Evolutionary conservation across 2,888 invertebrate genomes (phyloP), one percentile per base, ranked within the genome.

Genomic region (Aleiodes leptofemur): DNA sequence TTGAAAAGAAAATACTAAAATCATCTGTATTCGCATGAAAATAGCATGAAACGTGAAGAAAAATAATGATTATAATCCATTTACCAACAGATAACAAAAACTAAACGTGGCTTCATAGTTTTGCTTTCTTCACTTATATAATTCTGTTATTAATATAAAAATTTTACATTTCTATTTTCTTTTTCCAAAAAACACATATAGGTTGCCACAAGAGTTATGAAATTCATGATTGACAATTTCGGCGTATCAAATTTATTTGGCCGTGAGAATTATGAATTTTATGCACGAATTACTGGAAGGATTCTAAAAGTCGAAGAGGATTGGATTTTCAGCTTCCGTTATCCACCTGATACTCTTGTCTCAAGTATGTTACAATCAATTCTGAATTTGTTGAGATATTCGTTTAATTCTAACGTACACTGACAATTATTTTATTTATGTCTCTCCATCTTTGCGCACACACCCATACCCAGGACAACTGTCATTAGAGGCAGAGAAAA

Each of bases 141-240:
- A 61, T 61, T 72, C 14, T 34, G 16, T 13, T 23, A 3, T 50
- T 51, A 38, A 23, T 7, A n/a, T 8, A 51, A 16, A 31, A 8
- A 7, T n/a, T 34, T 53, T 50, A 9, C 16, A 61, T 23, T 59
- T 72, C 16, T 29, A 59, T 6, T 61, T 51, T 34, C 73, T n/a
- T 53, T 55, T 80, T 76, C 74, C 51, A 79, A 78, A 23, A 23
- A 23, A 34, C 4, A 34, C 1, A 34, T 78, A 77, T 89, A 97
- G 96, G 95, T 97, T 88, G 98, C 98, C 80, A 98, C 98, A 50
- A 94, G 96, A 85, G 97, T 99, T 81, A 97, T 98, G 95, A 97
- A 98, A 87, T 96, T 98, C 89, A 93, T 99, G 90, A 98, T 99
- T 85, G 98, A 98, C 90, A 97, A 98, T 91, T 99, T 98, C 91